Conservation (phyloP, 2,797 vertebrate genomes). For the Ambastaia sidthimunki region DNA sequence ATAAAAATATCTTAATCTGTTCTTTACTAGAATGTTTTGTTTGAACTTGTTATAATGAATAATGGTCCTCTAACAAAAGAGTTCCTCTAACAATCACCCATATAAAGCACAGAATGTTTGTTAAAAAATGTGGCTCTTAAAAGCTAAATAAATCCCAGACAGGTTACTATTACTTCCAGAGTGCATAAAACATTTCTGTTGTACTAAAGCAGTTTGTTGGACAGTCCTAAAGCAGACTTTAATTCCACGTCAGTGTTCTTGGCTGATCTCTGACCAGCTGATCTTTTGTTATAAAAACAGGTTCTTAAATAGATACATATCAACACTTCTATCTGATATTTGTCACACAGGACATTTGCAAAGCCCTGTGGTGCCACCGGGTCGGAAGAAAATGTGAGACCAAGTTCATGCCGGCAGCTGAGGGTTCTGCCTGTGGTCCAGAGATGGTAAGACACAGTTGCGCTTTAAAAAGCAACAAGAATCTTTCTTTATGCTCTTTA, state of each 20-base stretch:
- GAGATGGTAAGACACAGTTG: constrained; percentile 81
- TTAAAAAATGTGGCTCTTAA: background rate
- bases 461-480: constrained; percentile 5
- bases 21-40: background rate
- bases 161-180: constrained; percentile 17
- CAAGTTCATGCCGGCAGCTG: constrained; percentile 95
- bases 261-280: background rate
- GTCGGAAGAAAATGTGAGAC: constrained; percentile 91
- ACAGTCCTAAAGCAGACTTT: constrained; percentile 3
- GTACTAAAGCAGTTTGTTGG: background rate
- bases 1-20: background rate
- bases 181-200: background rate
- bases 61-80: background rate
- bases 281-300: background rate
- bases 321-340: constrained; percentile 25
- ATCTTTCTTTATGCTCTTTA: background rate
- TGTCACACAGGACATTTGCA: constrained; percentile 87
- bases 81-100: background rate
- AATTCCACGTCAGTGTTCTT: background rate
- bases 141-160: constrained; percentile 10
- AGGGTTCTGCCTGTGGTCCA: constrained; percentile 87
- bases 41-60: background rate
- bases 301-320: constrained; percentile 9
- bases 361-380: constrained; percentile 92
- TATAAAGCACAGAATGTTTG: background rate